phyloP scores from a whole-genome alignment of 37 sponge, comb jelly and placozoan species.

The Hormiphora californensis region DNA sequence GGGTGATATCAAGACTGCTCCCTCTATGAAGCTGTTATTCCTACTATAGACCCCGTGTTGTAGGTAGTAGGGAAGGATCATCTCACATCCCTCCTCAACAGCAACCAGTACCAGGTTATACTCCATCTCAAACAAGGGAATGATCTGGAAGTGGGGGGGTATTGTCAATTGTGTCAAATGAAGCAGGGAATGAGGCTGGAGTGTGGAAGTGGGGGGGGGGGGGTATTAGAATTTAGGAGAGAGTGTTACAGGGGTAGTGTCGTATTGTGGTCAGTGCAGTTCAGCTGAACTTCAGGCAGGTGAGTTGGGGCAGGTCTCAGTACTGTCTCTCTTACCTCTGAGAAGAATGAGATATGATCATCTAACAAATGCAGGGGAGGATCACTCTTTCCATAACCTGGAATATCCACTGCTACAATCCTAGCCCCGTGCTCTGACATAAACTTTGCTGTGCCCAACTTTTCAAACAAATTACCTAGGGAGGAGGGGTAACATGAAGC shows the following conservation, averaged over 20 bases:
- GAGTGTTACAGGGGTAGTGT: too few species aligned
- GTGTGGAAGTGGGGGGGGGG: too few species aligned
- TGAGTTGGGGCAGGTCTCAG: too few species aligned
- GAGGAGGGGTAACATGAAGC: neutral
- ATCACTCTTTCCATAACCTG: conserved; percentile 18
- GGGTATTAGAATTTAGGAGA: too few species aligned
- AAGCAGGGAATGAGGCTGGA: too few species aligned
- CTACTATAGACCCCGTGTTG: neutral
- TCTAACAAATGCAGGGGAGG: conserved; percentile 9
- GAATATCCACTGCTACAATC: neutral
- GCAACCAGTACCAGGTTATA: conserved; percentile 41
- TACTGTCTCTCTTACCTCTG: neutral
- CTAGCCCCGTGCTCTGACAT: neutral
- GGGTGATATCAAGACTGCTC: conserved; percentile 1
- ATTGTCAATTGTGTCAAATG: neutral
- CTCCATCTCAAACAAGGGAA: conserved; percentile 34
- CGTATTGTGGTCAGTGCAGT: too few species aligned
- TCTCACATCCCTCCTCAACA: conserved; percentile 34
- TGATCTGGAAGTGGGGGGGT: neutral
- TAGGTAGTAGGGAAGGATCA: conserved; percentile 23
- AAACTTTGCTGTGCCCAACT: neutral
- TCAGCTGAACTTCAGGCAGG: too few species aligned
- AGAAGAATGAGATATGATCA: neutral
- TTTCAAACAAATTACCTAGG: neutral
- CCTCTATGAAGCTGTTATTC: conserved; percentile 50